phyloP scores from a whole-genome alignment of 2,113 vertebrate species.

The Thryonomys swinderianus region DNA sequence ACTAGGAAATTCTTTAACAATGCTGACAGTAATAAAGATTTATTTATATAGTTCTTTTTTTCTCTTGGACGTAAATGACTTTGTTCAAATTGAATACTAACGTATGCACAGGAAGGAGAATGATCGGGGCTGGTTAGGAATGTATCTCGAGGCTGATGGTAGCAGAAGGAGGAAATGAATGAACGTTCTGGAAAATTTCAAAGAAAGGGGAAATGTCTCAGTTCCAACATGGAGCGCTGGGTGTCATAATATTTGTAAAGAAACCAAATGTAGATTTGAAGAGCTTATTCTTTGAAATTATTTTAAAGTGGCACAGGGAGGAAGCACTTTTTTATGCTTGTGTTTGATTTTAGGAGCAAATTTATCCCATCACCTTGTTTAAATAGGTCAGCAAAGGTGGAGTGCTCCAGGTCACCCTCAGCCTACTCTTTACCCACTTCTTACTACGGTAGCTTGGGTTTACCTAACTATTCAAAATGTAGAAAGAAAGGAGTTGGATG shows the following conservation, averaged over 20 bases:
- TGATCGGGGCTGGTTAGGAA: neutral
- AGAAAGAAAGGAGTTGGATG: neutral
- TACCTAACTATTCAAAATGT: neutral
- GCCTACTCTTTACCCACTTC: neutral
- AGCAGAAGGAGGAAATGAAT: neutral
- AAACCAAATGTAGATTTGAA: constrained; percentile 27
- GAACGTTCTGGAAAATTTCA: neutral
- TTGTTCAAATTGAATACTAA: constrained; percentile 38
- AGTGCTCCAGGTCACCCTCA: neutral
- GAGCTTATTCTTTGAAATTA: neutral
- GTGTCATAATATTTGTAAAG: constrained; percentile 56
- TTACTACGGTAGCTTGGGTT: neutral
- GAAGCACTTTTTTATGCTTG: neutral
- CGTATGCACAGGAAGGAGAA: neutral
- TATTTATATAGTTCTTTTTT: constrained; percentile 66
- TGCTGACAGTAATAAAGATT: constrained; percentile 81
- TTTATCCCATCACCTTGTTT: constrained; percentile 31
- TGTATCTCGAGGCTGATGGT: neutral
- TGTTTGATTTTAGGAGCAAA: constrained; percentile 16
- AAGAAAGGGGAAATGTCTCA: neutral
- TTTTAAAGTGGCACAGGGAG: neutral
- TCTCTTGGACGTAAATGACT: constrained; percentile 51
- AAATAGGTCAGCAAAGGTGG: neutral
- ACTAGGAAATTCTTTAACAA: constrained; percentile 71
- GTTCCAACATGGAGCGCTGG: neutral